Conservation (phyloP, 2,113 vertebrate genomes). For the Euleptes europaea region DNA sequence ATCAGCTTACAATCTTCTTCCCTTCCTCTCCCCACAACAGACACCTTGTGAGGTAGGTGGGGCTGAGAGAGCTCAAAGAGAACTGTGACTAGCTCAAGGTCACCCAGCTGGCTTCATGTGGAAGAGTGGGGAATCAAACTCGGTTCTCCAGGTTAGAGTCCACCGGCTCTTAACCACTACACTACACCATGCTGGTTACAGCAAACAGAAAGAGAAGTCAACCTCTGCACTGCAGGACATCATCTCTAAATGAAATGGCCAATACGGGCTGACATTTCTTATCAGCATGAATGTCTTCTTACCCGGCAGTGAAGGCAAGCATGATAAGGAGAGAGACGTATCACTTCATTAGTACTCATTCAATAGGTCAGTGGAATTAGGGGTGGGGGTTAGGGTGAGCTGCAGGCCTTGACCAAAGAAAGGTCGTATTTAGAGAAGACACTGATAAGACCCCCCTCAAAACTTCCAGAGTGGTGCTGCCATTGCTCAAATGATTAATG, state of each 20-base stretch:
- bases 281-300: not conserved
- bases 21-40: too few species aligned
- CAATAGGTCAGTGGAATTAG: not conserved
- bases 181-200: not conserved
- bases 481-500: constrained; percentile 51
- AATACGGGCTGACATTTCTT: not conserved
- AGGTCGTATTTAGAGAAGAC: not conserved
- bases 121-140: too few species aligned
- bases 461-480: constrained; percentile 36
- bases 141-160: too few species aligned
- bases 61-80: too few species aligned
- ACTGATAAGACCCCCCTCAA: constrained; percentile 23
- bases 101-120: too few species aligned
- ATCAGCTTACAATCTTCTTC: too few species aligned
- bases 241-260: not conserved
- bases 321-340: not conserved
- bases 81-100: too few species aligned
- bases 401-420: not conserved
- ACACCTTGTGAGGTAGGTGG: too few species aligned
- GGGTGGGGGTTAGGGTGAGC: not conserved
- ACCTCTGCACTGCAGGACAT: fast-evolving
- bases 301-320: not conserved
- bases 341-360: not conserved
- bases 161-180: too few species aligned
- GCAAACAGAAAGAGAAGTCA: constrained; percentile 6